phyloP scores from a whole-genome alignment of 1,140 invertebrate genomes.

The Bombus huntii region DNA sequence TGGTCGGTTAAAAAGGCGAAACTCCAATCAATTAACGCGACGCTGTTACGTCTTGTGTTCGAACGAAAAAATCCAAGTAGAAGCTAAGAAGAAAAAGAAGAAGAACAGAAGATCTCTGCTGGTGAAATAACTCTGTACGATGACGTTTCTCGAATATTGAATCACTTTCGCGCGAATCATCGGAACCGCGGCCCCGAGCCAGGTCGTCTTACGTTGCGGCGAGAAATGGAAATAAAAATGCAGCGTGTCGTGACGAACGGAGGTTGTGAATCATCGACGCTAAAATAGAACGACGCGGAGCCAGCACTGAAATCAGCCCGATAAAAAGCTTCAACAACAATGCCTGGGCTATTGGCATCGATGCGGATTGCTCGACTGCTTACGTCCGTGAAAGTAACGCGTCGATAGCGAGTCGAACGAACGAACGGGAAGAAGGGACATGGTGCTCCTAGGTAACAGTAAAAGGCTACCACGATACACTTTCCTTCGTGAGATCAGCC shows the following conservation, averaged over 20 bases:
- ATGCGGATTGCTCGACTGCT: neutral
- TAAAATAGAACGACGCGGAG: conserved; percentile 54
- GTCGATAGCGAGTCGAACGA: neutral
- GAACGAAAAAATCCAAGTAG: too few species aligned
- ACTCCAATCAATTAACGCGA: too few species aligned
- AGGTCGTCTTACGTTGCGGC: neutral
- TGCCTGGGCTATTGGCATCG: conserved; percentile 27
- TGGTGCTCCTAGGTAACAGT: neutral
- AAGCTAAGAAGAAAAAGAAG: too few species aligned
- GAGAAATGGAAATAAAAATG: conserved; percentile 31
- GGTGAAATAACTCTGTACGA: neutral
- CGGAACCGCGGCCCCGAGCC: neutral
- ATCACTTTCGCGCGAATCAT: conserved; percentile 8
- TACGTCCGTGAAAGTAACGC: conserved; percentile 34
- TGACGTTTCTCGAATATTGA: conserved; percentile 13
- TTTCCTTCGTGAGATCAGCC: neutral
- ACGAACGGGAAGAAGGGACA: conserved; percentile 1
- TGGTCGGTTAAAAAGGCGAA: too few species aligned
- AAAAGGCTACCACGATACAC: conserved; percentile 16
- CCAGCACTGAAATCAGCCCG: conserved; percentile 15
- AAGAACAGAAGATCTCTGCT: neutral
- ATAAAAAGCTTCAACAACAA: conserved; percentile 39
- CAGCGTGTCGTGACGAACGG: conserved; percentile 52
- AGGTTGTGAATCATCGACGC: conserved; percentile 54
- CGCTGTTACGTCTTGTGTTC: too few species aligned